Base-by-base conservation (phyloP, 2,888 invertebrate genomes). In the Stictocephala bisonia region DNA sequence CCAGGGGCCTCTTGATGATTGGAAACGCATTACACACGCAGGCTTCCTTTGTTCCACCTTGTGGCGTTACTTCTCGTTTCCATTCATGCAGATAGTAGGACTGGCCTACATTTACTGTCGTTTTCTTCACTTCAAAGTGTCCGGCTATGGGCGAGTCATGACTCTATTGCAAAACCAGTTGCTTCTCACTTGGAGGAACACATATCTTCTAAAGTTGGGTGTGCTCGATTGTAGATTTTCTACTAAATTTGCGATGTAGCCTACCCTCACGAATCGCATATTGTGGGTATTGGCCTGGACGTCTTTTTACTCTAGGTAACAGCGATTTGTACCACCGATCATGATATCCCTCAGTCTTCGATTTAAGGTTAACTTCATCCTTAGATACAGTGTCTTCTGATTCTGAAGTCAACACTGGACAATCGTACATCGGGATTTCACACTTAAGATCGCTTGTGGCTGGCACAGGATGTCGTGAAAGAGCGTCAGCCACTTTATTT, bases 1-100 rank as follows among this genome's bases (percentile, higher is more conserved):
- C 66, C 66, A 41, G 2, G 66, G 66, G 2, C 66, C 66, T 11
- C n/a, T 66, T 22, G 66, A 41, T 20, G 22, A 18, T 18, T 22
- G 66, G 4, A 41, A 35, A 11, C 20, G 27, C 66, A 66, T 66
- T 40, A 40, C 20, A 3, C 66, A 35, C 3, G 66, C 66, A 1
- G 41, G 41, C 20, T 40, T 66, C n/a, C 6, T 13, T 13, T 53
- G 53, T 26, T 22, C 13, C 9, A 53, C 53, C 26, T 53, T 53
- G 27, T 53, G 24, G 1, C 26, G 3, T 13, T 4, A 11, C 40
- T 1, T 40, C 66, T 41, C n/a, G 13, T 18, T 24, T n/a, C 53
- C 53, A 53, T 6, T n/a, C 27, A 20, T 18, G 35, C 35, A 35
- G 41, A 41, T 66, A 66, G 15, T 66, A 66, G 18, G 18, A 18